Percentiles rank a stretch among this genome's conserved stretches.
These are phyloP conservation scores for Pachyramphus minor DNA, from an alignment of 2,113 vertebrate species.

Conservation along the genomic window DNA sequence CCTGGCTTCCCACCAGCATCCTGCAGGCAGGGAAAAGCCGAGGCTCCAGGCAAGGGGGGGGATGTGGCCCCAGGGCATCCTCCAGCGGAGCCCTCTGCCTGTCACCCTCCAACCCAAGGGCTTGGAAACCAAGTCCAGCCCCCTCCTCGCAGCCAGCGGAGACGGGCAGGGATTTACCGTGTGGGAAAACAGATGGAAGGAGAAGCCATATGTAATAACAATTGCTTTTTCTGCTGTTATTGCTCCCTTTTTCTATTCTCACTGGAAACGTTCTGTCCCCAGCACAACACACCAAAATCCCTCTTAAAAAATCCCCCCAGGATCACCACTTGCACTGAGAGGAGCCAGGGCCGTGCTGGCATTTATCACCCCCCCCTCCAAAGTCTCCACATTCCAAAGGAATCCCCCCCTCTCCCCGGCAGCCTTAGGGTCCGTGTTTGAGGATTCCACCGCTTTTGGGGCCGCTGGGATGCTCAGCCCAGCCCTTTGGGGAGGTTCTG, in stretches of 20 bases:
- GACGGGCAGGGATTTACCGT: rapidly evolving
- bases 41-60: not conserved
- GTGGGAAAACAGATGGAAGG: not conserved
- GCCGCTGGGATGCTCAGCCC: rapidly evolving
- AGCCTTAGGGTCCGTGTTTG: rapidly evolving
- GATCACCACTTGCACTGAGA: not conserved
- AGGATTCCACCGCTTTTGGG: rapidly evolving
- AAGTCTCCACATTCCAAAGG: not conserved
- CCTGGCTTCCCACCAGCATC: not conserved
- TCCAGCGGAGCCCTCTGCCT: not conserved
- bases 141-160: not conserved
- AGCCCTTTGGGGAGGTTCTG: rapidly evolving
- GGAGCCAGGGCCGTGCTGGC: not conserved
- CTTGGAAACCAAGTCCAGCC: not conserved
- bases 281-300: rapidly evolving
- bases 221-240: not conserved
- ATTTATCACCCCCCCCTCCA: not conserved
- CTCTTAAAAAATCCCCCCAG: not conserved
- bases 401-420: rapidly evolving
- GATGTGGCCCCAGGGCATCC: not conserved
- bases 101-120: not conserved
- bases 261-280: rapidly evolving
- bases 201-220: rapidly evolving
- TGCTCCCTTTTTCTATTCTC: not conserved
- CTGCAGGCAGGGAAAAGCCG: not conserved